Percentiles rank a stretch among this genome's conserved stretches.
Conservation (phyloP, 2,888 invertebrate species). For the Elgonia sp. region DNA sequence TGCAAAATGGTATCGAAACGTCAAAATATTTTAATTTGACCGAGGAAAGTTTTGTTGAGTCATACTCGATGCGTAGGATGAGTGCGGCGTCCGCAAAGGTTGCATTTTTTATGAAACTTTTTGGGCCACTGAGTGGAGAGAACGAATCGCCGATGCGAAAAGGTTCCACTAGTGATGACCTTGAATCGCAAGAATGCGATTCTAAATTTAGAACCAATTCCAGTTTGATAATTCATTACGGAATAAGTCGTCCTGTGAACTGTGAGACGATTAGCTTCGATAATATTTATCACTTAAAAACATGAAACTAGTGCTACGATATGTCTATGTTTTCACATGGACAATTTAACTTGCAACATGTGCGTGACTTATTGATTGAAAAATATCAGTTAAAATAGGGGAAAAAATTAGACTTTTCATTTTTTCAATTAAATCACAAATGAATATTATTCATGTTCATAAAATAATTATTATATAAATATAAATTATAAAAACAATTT, state of each 20-base stretch:
- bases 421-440: not conserved
- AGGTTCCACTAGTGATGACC: slow-evolving; percentile 63
- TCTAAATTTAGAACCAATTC: slow-evolving; percentile 73
- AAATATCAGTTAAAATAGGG: too few species aligned
- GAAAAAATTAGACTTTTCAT: not conserved
- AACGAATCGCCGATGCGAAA: slow-evolving; percentile 61
- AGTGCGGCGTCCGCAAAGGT: slow-evolving; percentile 34
- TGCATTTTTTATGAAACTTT: slow-evolving; percentile 57
- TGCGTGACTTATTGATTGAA: slow-evolving; percentile 18
- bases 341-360: not conserved
- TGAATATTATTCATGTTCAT: too few species aligned
- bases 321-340: slow-evolving; percentile 1
- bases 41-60: slow-evolving; percentile 49
- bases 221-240: slow-evolving; percentile 64
- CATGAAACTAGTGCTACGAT: not conserved
- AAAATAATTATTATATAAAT: too few species aligned
- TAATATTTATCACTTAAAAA: slow-evolving; percentile 40
- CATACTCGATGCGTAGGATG: slow-evolving; percentile 32
- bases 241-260: slow-evolving; percentile 55
- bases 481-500: too few species aligned
- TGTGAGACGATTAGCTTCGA: slow-evolving; percentile 42
- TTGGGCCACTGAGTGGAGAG: slow-evolving; percentile 49
- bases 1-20: not conserved
- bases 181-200: slow-evolving; percentile 65
- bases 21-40: slow-evolving; percentile 52